Evolutionary conservation across 2,888 invertebrate genomes (phyloP).

Genomic region (Cataglyphis albicans): DNA sequence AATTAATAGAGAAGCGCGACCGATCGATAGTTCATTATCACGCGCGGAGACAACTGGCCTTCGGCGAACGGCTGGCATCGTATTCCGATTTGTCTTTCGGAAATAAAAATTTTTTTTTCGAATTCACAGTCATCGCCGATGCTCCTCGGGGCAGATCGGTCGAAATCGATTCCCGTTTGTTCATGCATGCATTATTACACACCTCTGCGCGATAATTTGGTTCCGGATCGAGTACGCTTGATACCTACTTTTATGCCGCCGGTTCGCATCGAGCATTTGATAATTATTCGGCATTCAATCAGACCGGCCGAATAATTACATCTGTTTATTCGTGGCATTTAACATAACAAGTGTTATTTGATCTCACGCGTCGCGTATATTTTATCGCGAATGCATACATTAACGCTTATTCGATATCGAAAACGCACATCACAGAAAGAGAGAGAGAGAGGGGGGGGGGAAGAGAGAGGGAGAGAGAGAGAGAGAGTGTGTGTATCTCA

Average conservation of each 20-base stretch:
- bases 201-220: slow-evolving; percentile 65
- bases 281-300: slow-evolving; percentile 72
- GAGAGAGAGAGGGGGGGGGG: neutral
- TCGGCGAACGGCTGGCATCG: slow-evolving; percentile 13
- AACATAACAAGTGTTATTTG: slow-evolving; percentile 73
- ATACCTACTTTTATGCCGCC: slow-evolving; percentile 65
- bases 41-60: slow-evolving; percentile 23
- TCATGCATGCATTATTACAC: slow-evolving; percentile 62
- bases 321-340: slow-evolving; percentile 73
- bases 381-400: slow-evolving; percentile 50
- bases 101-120: slow-evolving; percentile 37
- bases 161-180: slow-evolving; percentile 62
- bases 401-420: slow-evolving; percentile 28
- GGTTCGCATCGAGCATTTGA: slow-evolving; percentile 67
- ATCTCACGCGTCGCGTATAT: slow-evolving; percentile 65
- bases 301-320: slow-evolving; percentile 74
- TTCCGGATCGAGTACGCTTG: slow-evolving; percentile 57
- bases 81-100: slow-evolving; percentile 44
- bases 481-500: neutral
- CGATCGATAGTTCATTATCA: slow-evolving; percentile 52
- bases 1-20: slow-evolving; percentile 26
- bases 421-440: neutral
- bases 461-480: neutral
- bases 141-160: slow-evolving; percentile 47
- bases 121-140: slow-evolving; percentile 18